Percentiles rank a stretch among this genome's conserved stretches.
Evolutionary conservation across 2,113 vertebrate species (phyloP).

Genomic region (Cheilinus undulatus): DNA sequence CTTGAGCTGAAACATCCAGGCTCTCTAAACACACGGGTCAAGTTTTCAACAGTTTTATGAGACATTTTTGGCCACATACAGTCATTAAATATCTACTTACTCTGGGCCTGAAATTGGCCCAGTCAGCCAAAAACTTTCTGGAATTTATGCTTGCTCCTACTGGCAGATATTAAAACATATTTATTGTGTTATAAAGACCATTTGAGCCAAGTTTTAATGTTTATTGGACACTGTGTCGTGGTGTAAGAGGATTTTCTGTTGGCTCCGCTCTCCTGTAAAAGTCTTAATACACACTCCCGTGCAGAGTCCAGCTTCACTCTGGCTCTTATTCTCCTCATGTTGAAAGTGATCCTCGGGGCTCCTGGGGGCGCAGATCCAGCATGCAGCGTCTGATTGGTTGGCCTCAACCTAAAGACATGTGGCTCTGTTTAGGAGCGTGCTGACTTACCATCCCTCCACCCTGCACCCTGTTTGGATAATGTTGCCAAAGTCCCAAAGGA

Average conservation of each 20-base stretch:
- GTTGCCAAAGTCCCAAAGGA: conserved; percentile 34
- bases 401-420: conserved; percentile 60
- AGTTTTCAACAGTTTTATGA: conserved; percentile 12
- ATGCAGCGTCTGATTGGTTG: conserved; percentile 49
- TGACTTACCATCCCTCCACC: conserved; percentile 54
- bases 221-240: conserved; percentile 27
- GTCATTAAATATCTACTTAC: conserved; percentile 5
- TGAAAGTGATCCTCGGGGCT: conserved; percentile 62
- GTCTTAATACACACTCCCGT: not conserved
- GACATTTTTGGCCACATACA: not conserved
- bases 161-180: conserved; percentile 21
- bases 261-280: conserved; percentile 44
- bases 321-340: conserved; percentile 11
- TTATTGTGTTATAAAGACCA: conserved; percentile 1
- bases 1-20: not conserved
- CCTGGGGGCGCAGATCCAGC: conserved; percentile 32
- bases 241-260: conserved; percentile 20
- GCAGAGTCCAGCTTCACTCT: conserved; percentile 2
- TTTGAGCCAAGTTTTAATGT: conserved; percentile 29
- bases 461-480: conserved; percentile 29
- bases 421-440: conserved; percentile 71
- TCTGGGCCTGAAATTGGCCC: conserved; percentile 8
- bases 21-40: not conserved
- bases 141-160: conserved; percentile 27
- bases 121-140: conserved; percentile 2